Evolutionary conservation across 2,113 vertebrate genomes (phyloP), one percentile per base, ranked within the genome.

Genomic region (Sinocyclocheilus anophthalmus): DNA sequence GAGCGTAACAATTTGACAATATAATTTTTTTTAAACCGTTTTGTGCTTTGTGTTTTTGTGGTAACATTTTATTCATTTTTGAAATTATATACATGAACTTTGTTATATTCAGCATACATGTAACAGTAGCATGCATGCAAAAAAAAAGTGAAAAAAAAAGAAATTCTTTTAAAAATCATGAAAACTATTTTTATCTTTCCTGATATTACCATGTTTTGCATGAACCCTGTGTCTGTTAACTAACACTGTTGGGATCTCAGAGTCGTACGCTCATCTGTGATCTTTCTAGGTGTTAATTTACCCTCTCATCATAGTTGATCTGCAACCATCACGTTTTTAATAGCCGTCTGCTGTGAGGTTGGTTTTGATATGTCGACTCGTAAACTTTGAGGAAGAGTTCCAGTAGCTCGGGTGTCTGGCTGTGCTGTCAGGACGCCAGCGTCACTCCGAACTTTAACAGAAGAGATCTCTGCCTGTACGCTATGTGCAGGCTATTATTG

Each of bases 401-500:
- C 14, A n/a, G 65, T 20, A 37, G 65, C 48, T 87, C 63, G 6
- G 30, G 84, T 87, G 76, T 73, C 70, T 1, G 50, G 50, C 13
- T 53, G 50, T 53, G 4, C 50, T 53, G 50, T 16, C 50, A 53
- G 50, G 13, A 53, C 13, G 0, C 50, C 53, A 55, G 53, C 1
- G 5, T 55, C 53, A 42, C 63, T 5, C 53, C 5, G 5, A 5
- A 20, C 53, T 20, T 20, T 55, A 55, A 6, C 53, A 55, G 4
- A 48, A 37, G 39, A 33, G 50, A 13, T 57, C 76, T 55, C 85
- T 84, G 59, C 73, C 89, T 91, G 89, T 88, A 85, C 85, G 82
- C 87, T 86, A 90, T 87, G 89, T 91, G 88, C 76, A 63, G 83
- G 90, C 94, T 95, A 94, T 95, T 94, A 92, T 93, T 90, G 94